phyloP scores from a whole-genome alignment of 2,113 vertebrate genomes.

The Cavia aperea region DNA sequence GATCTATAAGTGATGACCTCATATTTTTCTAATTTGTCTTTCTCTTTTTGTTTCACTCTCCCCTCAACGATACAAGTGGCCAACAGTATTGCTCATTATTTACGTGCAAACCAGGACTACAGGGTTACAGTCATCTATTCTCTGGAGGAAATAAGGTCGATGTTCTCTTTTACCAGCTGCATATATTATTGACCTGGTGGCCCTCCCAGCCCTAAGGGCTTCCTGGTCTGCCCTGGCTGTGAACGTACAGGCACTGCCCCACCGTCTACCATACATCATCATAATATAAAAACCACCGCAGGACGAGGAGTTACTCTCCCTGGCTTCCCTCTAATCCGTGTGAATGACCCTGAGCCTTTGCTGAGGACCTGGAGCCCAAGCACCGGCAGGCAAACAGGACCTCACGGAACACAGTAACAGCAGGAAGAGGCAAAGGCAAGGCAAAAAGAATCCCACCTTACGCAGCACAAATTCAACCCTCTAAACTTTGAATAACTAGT shows the following conservation, averaged over 20 bases:
- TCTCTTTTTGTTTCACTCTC: not conserved
- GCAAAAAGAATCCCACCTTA: not conserved
- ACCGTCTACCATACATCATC: not conserved
- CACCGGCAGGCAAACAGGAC: not conserved
- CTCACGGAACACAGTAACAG: not conserved
- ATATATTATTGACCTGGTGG: conserved; percentile 13
- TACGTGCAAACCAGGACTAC: conserved; percentile 21
- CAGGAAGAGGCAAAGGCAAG: not conserved
- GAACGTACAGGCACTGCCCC: not conserved
- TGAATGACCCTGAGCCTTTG: not conserved
- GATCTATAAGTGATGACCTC: conserved; percentile 29
- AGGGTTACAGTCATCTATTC: not conserved
- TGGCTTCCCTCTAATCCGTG: not conserved
- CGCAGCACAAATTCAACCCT: not conserved
- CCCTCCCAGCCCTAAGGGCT: not conserved
- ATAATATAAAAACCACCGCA: not conserved
- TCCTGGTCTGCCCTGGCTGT: not conserved
- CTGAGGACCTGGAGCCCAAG: too few relatives aligned
- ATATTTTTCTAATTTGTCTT: conserved; percentile 41
- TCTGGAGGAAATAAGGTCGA: not conserved
- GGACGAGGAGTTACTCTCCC: not conserved
- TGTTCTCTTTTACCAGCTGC: not conserved
- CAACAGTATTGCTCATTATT: not conserved
- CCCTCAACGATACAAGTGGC: not conserved
- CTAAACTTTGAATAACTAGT: not conserved